Evolutionary conservation across 2,113 vertebrate genomes (phyloP).

Genomic region (Harpagus bidentatus): DNA sequence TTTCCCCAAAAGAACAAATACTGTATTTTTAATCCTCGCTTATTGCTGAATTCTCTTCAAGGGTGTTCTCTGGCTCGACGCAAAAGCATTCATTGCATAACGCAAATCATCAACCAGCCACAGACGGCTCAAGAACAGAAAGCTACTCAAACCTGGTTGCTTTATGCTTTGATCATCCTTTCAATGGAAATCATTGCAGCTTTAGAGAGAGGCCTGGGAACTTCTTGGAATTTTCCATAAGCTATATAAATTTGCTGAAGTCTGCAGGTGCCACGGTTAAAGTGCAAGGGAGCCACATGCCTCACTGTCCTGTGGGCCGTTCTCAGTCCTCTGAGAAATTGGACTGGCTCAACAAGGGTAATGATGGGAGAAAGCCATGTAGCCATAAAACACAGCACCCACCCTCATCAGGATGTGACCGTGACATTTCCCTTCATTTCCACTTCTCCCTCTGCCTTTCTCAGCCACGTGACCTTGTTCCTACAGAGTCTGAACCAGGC

Average conservation of each 20-base stretch:
- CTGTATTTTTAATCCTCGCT: not conserved
- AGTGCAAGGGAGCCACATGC: not conserved
- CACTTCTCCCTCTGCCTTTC: not conserved
- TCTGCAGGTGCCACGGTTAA: not conserved
- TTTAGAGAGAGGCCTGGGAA: not conserved
- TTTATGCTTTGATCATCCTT: not conserved
- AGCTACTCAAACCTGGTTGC: not conserved
- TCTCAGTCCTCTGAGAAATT: not conserved
- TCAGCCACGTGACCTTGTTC: not conserved
- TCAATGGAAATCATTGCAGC: not conserved
- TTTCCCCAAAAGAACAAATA: not conserved
- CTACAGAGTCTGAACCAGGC: not conserved
- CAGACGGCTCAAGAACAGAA: not conserved
- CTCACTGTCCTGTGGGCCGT: not conserved
- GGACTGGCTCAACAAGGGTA: not conserved
- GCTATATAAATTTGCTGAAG: not conserved
- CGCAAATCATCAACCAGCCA: not conserved
- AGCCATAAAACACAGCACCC: not conserved
- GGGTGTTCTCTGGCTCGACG: not conserved
- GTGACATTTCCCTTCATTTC: not conserved
- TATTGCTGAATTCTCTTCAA: not conserved
- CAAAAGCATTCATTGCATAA: accelerated
- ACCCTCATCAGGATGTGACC: not conserved
- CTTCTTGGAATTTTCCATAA: not conserved
- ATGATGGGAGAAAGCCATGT: not conserved